Evolutionary conservation across 2,113 vertebrate genomes (phyloP).

Genomic region (Coracopsis vasa): DNA sequence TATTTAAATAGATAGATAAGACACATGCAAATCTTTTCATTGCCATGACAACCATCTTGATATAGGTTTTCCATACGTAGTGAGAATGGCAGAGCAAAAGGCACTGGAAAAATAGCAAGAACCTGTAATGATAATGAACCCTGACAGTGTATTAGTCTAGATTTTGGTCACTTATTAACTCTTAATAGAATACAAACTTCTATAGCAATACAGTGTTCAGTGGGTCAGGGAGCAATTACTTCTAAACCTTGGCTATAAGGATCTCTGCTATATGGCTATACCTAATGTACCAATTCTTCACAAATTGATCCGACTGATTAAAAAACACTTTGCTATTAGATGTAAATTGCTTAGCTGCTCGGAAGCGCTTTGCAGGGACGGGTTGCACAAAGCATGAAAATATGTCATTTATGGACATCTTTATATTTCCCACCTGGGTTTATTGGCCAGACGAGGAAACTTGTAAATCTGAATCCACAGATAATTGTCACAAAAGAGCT

Average conservation of each 20-base stretch:
- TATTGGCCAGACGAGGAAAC: not conserved
- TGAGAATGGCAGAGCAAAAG: slow-evolving; percentile 83
- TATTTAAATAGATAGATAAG: slow-evolving; percentile 96
- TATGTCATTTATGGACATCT: slow-evolving; percentile 38
- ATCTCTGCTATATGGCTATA: slow-evolving; percentile 50
- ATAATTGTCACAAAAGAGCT: not conserved
- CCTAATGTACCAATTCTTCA: slow-evolving; percentile 66
- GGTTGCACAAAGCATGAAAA: slow-evolving; percentile 47
- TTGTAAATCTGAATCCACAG: not conserved
- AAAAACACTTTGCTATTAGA: slow-evolving; percentile 59
- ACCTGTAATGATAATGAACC: slow-evolving; percentile 83
- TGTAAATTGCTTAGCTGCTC: slow-evolving; percentile 55
- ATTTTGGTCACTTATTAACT: slow-evolving; percentile 86
- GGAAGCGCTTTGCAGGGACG: slow-evolving; percentile 16
- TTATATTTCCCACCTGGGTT: slow-evolving; percentile 40
- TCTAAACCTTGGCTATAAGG: slow-evolving; percentile 57
- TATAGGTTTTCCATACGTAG: slow-evolving; percentile 90
- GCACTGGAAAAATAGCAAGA: slow-evolving; percentile 74
- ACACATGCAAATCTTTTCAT: slow-evolving; percentile 92
- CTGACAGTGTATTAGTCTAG: slow-evolving; percentile 81
- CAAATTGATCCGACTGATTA: slow-evolving; percentile 69
- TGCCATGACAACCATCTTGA: slow-evolving; percentile 92
- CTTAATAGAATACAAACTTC: slow-evolving; percentile 78
- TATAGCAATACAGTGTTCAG: slow-evolving; percentile 57
- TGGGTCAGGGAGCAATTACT: slow-evolving; percentile 68